Evolutionary conservation across 2,797 vertebrate genomes (phyloP).

Genomic region (Rousettus madagascariensis): DNA sequence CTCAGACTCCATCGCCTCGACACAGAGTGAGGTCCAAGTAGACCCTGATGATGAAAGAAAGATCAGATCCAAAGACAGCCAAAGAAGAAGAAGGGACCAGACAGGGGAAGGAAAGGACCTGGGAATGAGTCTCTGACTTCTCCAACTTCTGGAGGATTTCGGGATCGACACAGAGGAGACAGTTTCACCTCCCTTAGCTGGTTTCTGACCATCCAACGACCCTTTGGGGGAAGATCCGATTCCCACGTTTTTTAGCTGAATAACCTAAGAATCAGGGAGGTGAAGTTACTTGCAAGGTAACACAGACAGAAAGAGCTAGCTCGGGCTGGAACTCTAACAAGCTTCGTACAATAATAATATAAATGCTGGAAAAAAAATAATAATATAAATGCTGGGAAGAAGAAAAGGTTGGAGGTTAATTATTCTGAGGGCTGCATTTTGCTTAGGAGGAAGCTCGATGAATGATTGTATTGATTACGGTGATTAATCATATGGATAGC

Average conservation of each 20-base stretch:
- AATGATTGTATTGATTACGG: background rate
- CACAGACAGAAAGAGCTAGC: background rate
- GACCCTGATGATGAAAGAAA: background rate
- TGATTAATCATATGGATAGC: background rate
- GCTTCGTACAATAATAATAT: background rate
- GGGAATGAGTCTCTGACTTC: rapidly evolving
- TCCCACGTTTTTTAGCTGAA: too few relatives aligned
- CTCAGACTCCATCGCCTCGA: background rate
- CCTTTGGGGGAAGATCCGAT: background rate
- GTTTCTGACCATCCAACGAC: background rate
- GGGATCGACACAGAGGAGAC: background rate
- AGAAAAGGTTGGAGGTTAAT: background rate
- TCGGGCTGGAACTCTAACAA: too few relatives aligned
- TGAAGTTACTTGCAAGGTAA: background rate
- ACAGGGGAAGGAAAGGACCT: background rate
- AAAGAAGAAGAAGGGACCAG: background rate
- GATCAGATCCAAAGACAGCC: background rate
- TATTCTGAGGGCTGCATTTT: background rate
- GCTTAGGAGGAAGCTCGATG: background rate
- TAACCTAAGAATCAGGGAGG: background rate
- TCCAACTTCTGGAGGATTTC: rapidly evolving
- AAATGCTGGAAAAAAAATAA: background rate
- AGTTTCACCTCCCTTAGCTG: rapidly evolving
- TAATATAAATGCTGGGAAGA: background rate
- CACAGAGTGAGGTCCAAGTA: rapidly evolving